Evolutionary conservation across 2,113 vertebrate species (phyloP), one percentile per base, ranked within the genome.

Genomic region (Campylomormyrus tamandua): DNA sequence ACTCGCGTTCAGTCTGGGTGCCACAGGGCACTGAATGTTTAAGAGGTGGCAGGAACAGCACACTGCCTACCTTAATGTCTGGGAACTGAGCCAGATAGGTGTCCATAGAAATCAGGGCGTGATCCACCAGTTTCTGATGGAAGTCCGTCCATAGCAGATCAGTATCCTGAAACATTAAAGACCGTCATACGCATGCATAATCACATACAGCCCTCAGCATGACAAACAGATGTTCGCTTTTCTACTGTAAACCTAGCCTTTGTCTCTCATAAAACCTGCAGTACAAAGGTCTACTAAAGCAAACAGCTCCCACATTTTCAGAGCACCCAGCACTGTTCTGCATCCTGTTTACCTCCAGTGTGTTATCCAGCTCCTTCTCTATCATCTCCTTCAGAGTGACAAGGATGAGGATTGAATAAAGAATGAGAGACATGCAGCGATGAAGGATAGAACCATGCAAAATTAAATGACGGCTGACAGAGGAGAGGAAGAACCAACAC

Each of bases 21-120:
- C 21, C 58, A 46, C 66, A 19, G 48, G 46, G 42, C 39, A 19
- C 42, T 35, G 13, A 31, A 27, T n/a, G 31, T 21, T 48, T 17
- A 74, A 42, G 6, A 19, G 19, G 39, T 2, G 0, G 58, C 5
- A 15, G 17, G 19, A 46, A 49, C 15, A 88, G 21, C n/a, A 17
- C 45, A 5, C 27, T 17, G 11, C 94, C 93, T 94, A 99, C 98
- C 96, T 98, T 99, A 93, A 99, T 99, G 92, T 99, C 98, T 1
- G 98, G 98, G 92, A 99, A 99, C 93, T 99, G 98, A 87, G 98
- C 98, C 90, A 99, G 96, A 93, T 99, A 99, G 0, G 98, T 99
- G 94, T 99, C 98, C 98, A 99, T 98, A 87, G 98, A 99, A 90
- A 99, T 97, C 87, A 99, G 96, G 0, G 98, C 97, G 91, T 99